phyloP scores from a whole-genome alignment of 2,888 invertebrate species.

The Margaritifera margaritifera region DNA sequence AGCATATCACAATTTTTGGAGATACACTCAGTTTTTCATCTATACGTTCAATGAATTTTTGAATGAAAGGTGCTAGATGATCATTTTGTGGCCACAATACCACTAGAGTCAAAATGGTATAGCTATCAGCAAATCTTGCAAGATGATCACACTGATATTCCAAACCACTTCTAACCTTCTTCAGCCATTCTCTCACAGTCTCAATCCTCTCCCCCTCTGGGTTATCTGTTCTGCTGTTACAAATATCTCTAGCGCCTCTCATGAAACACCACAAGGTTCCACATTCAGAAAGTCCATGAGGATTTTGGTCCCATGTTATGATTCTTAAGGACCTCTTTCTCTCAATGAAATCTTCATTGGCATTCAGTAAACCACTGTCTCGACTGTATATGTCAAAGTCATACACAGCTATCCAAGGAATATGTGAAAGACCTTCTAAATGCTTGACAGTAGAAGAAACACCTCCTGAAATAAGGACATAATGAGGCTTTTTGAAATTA shows the following conservation, averaged over 20 bases:
- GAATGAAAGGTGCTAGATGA: conserved; percentile 4
- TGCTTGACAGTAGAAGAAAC: conserved; percentile 7
- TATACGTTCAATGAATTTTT: conserved; percentile 7
- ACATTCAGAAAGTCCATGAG: conserved; percentile 15
- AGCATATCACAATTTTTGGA: conserved; percentile 12
- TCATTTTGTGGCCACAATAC: conserved; percentile 30
- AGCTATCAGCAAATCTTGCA: conserved; percentile 25
- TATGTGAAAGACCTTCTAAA: conserved; percentile 24
- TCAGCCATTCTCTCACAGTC: conserved; percentile 10
- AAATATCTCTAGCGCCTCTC: conserved; percentile 28
- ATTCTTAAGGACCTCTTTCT: conserved; percentile 25
- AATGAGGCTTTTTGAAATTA: conserved; percentile 30
- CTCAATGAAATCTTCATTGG: conserved; percentile 21
- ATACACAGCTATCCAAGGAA: conserved; percentile 47
- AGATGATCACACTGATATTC: conserved; percentile 17
- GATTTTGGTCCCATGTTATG: conserved; percentile 22
- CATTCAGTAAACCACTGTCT: conserved; percentile 30
- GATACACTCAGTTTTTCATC: conserved; percentile 14
- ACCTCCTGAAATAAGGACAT: conserved; percentile 33
- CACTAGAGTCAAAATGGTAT: conserved; percentile 27
- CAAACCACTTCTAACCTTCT: conserved; percentile 12
- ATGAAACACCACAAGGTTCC: conserved; percentile 36
- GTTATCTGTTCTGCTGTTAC: conserved; percentile 17
- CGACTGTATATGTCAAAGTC: conserved; percentile 37
- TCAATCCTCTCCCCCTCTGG: too few relatives aligned